Evolutionary conservation across 2,797 vertebrate species (phyloP), one percentile per base, ranked within the genome.

Genomic region (Luscinia luscinia): DNA sequence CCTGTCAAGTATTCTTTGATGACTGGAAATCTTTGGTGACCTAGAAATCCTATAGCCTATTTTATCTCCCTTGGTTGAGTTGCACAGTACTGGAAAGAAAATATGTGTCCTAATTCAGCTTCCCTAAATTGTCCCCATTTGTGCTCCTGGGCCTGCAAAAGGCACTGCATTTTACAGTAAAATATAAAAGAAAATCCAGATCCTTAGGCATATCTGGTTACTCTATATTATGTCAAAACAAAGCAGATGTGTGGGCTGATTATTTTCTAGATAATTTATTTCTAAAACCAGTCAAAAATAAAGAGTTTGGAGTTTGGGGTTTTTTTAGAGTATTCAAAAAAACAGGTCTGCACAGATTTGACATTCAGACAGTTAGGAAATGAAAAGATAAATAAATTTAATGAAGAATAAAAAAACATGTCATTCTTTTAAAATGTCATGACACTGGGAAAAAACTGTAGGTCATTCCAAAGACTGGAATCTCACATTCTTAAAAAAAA

Each of bases 401-500:
- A 62, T 5, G 8, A 52, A 79, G 6, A 8, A 63, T 55, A 52
- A 83, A 84, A 94, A 94, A 64, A 0, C 9, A 10, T 27, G 21
- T 70, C 2, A 14, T 59, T 32, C 2, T 89, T 94, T 45, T 19
- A 77, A 72, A 72, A 68, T 48, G 16, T 52, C 40, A 40, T 21
- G 23, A 55, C 27, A 45, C 9, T 61, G 46, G 46, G 8, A 51
- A 79, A 66, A 70, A 63, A 9, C 3, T 43, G 6, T 19, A 75
- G 38, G 17, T 76, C 10, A 34, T 82, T 87, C 30, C 16, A 34
- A 93, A 59, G 52, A 72, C 61, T 48, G 23, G 6, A 38, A 61
- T 69, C n/a, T 76, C 40, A 74, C 34, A 51, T 76, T 84, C 30
- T 64, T 68, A 58, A 90, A 90, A 67, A 67, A 70, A 70, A 93